Evolutionary conservation across 2,888 invertebrate species (phyloP), one percentile per base, ranked within the genome.

Genomic region (Spodoptera exigua): DNA sequence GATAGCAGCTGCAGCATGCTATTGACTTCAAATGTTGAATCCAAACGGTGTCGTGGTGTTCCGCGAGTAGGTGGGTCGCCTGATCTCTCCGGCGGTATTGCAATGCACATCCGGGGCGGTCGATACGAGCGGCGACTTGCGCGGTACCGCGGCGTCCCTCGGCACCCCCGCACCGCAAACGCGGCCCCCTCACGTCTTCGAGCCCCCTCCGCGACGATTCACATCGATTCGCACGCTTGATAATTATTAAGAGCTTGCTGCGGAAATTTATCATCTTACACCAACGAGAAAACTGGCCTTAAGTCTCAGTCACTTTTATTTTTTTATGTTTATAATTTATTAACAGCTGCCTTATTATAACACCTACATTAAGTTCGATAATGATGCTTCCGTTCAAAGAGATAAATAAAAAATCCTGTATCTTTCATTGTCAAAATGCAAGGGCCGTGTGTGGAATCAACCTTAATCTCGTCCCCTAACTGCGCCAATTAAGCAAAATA

Each of bases 21-120:
- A 65, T 63, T 60, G 67, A 59, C 55, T 61, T 59, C 65, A 62
- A 73, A 71, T 64, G 69, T 78, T 78, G 71, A 77, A 78, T 75
- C 70, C 61, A 70, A 82, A 78, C 77, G 79, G 69, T 71, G 75
- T 72, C 80, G 79, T 79, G 74, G 78, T 83, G 79, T 84, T 85
- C 83, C 83, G 83, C 82, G 80, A 83, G 85, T 85, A 88, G 87
- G 86, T 87, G 82, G 84, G 85, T 83, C 85, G 89, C 77, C 78
- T 83, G 91, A 89, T 91, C 88, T 90, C 90, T 88, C 87, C 83
- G 84, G 64, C 87, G 82, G 85, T 84, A 88, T 87, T 84, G 90
- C 91, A 83, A 88, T 91, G 92, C 92, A 92, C 88, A 92, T 91
- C 92, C 92, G 92, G 91, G 88, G 86, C 91, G 93, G 93, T 93